Conservation (phyloP, 2,113 vertebrate species). For the Paratilapia polleni region DNA sequence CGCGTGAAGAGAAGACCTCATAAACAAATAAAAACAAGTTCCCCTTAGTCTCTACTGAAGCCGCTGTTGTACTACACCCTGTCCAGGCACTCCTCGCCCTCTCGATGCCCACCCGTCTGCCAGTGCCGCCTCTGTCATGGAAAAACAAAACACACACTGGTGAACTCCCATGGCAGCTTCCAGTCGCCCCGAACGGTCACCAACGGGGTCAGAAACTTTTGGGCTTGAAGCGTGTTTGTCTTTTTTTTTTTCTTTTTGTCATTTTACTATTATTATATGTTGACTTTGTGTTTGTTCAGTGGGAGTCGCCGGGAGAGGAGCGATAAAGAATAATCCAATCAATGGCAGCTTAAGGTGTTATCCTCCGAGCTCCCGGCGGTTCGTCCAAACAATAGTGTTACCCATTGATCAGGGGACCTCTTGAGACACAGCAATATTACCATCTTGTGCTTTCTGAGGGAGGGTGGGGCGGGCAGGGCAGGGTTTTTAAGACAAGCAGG, state of each 20-base stretch:
- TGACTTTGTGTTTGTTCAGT: slow-evolving; percentile 69
- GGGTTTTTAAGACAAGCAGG: slow-evolving; percentile 66
- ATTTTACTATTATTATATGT: slow-evolving; percentile 67
- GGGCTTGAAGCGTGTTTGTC: slow-evolving; percentile 77
- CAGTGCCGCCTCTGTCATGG: slow-evolving; percentile 54
- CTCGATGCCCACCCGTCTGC: slow-evolving; percentile 45
- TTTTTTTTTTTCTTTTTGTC: slow-evolving; percentile 35
- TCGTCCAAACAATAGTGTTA: slow-evolving; percentile 66
- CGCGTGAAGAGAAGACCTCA: slow-evolving; percentile 35
- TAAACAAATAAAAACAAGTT: not conserved
- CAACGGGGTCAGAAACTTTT: slow-evolving; percentile 71
- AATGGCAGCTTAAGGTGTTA: slow-evolving; percentile 80
- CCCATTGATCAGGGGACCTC: slow-evolving; percentile 70
- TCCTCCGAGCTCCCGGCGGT: slow-evolving; percentile 69
- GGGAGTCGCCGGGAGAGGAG: slow-evolving; percentile 77
- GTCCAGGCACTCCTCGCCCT: slow-evolving; percentile 37
- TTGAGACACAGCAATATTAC: slow-evolving; percentile 86
- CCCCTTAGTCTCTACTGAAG: slow-evolving; percentile 46
- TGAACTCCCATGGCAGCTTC: slow-evolving; percentile 80
- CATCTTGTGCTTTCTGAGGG: slow-evolving; percentile 80
- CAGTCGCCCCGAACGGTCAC: slow-evolving; percentile 61
- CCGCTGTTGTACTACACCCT: slow-evolving; percentile 25
- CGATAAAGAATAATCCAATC: slow-evolving; percentile 75
- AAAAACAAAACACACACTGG: slow-evolving; percentile 64
- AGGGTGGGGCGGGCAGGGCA: slow-evolving; percentile 57